phyloP scores from a whole-genome alignment of 2,797 vertebrate species.

The Antennarius maculatus region DNA sequence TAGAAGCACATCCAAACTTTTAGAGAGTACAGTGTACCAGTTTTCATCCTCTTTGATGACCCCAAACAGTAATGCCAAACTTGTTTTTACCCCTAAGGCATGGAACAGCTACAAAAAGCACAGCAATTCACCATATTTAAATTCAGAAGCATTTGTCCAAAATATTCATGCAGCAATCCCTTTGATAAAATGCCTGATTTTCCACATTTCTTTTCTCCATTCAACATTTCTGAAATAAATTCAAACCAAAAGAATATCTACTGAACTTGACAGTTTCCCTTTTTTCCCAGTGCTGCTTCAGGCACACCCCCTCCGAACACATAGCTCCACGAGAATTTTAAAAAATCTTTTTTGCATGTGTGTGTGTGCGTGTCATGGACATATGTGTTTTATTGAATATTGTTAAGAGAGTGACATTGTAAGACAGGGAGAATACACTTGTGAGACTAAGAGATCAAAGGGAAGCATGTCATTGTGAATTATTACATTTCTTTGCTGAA shows the following conservation, averaged over 20 bases:
- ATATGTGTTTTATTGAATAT: constrained; percentile 32
- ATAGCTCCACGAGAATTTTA: constrained; percentile 60
- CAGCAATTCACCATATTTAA: constrained; percentile 42
- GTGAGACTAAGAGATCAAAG: constrained; percentile 76
- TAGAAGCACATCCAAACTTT: constrained; percentile 6
- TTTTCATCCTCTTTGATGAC: constrained; percentile 35
- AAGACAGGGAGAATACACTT: constrained; percentile 46
- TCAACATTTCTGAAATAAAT: constrained; percentile 57
- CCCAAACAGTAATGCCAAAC: constrained; percentile 14
- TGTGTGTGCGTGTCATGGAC: constrained; percentile 31
- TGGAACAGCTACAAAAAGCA: constrained; percentile 24
- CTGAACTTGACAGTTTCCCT: constrained; percentile 42
- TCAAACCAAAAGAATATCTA: constrained; percentile 45
- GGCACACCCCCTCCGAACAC: constrained; percentile 52
- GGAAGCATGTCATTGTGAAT: constrained; percentile 49
- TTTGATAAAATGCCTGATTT: constrained; percentile 53
- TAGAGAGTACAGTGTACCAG: constrained; percentile 2
- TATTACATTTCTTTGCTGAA: constrained; percentile 44
- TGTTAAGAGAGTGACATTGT: constrained; percentile 64
- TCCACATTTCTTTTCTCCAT: constrained; percentile 32
- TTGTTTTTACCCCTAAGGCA: constrained; percentile 27
- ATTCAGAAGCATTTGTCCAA: constrained; percentile 46
- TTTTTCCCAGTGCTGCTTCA: constrained; percentile 44
- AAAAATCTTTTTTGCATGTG: constrained; percentile 34
- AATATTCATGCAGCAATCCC: constrained; percentile 23